Conservation (phyloP, 2,888 invertebrate genomes). For the Lithodes maja region DNA sequence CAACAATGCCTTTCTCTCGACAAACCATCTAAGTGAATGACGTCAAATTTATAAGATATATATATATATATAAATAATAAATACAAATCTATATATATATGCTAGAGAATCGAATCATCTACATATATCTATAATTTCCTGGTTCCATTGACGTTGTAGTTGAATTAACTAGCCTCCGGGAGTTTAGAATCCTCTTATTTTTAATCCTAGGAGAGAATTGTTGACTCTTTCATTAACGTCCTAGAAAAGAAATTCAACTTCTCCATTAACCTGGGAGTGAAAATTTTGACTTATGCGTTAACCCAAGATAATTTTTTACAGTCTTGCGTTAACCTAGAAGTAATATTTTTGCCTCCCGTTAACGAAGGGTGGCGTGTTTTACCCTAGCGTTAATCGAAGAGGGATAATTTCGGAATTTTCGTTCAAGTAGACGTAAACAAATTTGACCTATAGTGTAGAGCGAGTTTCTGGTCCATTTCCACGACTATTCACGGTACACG, state of each 20-base stretch:
- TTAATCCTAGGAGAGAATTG: too few relatives aligned
- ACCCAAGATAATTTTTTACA: background rate
- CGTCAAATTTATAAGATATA: background rate
- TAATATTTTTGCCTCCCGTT: background rate
- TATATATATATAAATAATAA: background rate
- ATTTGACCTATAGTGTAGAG: background rate
- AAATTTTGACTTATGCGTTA: too few relatives aligned
- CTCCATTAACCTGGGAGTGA: too few relatives aligned
- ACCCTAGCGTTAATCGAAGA: too few relatives aligned
- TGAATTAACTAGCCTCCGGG: background rate
- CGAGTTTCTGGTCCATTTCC: slow-evolving; percentile 24
- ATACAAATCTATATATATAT: background rate
- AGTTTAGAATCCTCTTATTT: too few relatives aligned
- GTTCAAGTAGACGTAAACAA: too few relatives aligned
- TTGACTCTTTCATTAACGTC: too few relatives aligned
- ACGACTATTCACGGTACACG: background rate
- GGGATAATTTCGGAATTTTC: too few relatives aligned
- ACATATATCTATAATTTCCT: background rate
- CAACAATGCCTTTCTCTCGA: background rate
- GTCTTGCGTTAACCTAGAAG: background rate
- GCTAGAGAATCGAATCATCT: background rate
- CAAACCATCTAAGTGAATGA: background rate
- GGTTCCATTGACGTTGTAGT: background rate
- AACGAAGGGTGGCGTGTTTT: too few relatives aligned
- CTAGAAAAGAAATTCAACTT: too few relatives aligned